A percentile compares a stretch with the other conserved stretches of the same genome.
These are phyloP conservation scores for Scotopteryx bipunctaria DNA, from an alignment of 2,888 invertebrate species.

Conservation along the genomic window DNA sequence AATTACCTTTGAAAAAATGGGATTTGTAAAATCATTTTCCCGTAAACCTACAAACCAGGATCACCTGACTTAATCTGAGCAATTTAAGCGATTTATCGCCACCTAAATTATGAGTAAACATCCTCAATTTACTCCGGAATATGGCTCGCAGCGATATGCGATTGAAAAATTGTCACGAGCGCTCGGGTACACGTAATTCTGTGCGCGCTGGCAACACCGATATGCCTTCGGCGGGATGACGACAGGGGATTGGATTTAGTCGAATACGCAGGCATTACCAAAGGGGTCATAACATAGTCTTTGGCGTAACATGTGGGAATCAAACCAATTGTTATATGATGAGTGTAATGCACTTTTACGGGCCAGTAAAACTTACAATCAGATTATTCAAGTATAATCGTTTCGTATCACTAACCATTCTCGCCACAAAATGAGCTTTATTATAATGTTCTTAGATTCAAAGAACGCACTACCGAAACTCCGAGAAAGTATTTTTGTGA, in stretches of 20 bases:
- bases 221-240: constrained; percentile 41
- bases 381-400: too few relatives aligned
- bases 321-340: too few relatives aligned
- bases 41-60: constrained; percentile 12
- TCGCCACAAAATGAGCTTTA: background rate
- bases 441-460: background rate
- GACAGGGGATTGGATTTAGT: constrained; percentile 40
- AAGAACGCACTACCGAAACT: too few relatives aligned
- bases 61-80: constrained; percentile 25
- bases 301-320: background rate
- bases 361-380: too few relatives aligned
- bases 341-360: too few relatives aligned
- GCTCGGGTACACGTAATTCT: constrained; percentile 66
- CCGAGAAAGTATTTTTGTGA: background rate
- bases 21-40: constrained; percentile 3
- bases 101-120: constrained; percentile 64
- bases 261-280: constrained; percentile 1
- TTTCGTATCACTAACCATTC: too few relatives aligned
- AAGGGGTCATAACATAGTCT: background rate
- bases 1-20: too few relatives aligned
- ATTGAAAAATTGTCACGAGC: constrained; percentile 77
- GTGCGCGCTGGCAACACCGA: constrained; percentile 52
- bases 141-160: constrained; percentile 63
- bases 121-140: constrained; percentile 59
- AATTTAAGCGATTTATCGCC: constrained; percentile 46